These are phyloP conservation scores for Chalcis sispes DNA, from an alignment of 2,888 invertebrate species.

Conservation along the genomic window DNA sequence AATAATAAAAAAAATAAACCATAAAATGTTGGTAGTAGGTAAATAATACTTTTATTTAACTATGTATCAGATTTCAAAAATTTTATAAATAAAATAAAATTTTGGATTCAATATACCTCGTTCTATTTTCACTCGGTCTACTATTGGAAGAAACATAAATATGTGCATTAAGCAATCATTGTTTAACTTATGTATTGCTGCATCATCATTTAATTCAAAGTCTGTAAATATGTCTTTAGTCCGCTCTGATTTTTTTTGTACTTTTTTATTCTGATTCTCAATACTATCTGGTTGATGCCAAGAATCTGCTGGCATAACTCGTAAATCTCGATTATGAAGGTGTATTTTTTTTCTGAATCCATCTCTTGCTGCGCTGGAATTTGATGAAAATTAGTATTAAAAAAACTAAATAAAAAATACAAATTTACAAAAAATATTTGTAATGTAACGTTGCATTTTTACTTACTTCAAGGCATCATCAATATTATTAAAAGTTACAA, in stretches of 20 bases:
- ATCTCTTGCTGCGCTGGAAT: slow-evolving; percentile 66
- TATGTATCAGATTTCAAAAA: too few species aligned
- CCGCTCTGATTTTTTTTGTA: slow-evolving; percentile 59
- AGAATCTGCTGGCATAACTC: slow-evolving; percentile 79
- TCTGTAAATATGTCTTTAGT: slow-evolving; percentile 55
- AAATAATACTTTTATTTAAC: too few species aligned
- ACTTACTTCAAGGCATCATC: slow-evolving; percentile 79
- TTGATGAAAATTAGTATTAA: slow-evolving; percentile 5
- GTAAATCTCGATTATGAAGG: slow-evolving; percentile 73
- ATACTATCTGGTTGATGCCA: slow-evolving; percentile 80
- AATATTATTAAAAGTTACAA: slow-evolving; percentile 78
- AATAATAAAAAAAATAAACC: too few species aligned
- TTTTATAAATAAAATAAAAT: not conserved
- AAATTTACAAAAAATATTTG: not conserved
- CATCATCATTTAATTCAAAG: slow-evolving; percentile 58
- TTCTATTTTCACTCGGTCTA: slow-evolving; percentile 79
- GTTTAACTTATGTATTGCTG: slow-evolving; percentile 77
- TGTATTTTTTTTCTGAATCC: slow-evolving; percentile 65
- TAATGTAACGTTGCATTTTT: too few species aligned
- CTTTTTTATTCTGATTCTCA: slow-evolving; percentile 67
- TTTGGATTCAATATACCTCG: slow-evolving; percentile 70
- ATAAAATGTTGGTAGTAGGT: too few species aligned
- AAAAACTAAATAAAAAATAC: not conserved
- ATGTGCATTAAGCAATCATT: slow-evolving; percentile 79
- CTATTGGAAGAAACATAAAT: slow-evolving; percentile 77